These are phyloP conservation scores for Drosophila quasianomalipes DNA, from an alignment of 2,888 invertebrate genomes.

Conservation along the genomic window DNA sequence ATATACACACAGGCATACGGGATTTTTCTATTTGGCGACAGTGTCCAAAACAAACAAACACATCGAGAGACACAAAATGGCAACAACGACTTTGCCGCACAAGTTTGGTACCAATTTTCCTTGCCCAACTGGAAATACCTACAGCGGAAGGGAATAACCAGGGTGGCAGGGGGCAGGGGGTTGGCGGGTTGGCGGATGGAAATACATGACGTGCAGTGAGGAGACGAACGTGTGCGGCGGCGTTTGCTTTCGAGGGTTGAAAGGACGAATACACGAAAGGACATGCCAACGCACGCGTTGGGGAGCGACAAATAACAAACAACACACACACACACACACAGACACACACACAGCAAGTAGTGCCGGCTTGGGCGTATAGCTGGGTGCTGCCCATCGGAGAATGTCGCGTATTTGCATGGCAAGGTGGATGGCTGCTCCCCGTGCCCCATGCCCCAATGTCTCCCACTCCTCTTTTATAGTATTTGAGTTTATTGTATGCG, in stretches of 20 bases:
- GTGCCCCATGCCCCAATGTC: slow-evolving; percentile 4
- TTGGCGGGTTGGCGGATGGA: neutral
- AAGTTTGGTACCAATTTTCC: slow-evolving; percentile 43
- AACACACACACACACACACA: slow-evolving; percentile 42
- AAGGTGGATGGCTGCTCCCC: slow-evolving; percentile 42
- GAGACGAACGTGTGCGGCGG: slow-evolving; percentile 59
- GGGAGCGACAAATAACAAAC: slow-evolving; percentile 73
- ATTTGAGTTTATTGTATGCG: slow-evolving; percentile 79
- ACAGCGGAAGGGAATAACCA: neutral
- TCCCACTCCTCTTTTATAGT: slow-evolving; percentile 36
- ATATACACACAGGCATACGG: slow-evolving; percentile 26
- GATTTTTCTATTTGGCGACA: slow-evolving; percentile 72
- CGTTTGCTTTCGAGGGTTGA: slow-evolving; percentile 55
- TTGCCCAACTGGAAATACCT: slow-evolving; percentile 56
- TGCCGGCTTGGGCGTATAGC: slow-evolving; percentile 16
- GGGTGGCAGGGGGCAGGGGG: neutral
- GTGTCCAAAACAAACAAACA: slow-evolving; percentile 63
- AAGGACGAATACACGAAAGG: slow-evolving; percentile 45
- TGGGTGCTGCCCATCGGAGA: slow-evolving; percentile 53
- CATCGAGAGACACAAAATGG: slow-evolving; percentile 46
- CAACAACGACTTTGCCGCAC: slow-evolving; percentile 47
- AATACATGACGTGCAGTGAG: slow-evolving; percentile 56
- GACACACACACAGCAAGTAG: slow-evolving; percentile 45
- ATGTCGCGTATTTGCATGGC: slow-evolving; percentile 72
- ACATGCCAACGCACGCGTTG: slow-evolving; percentile 45